Conservation (phyloP, 2,797 vertebrate genomes). For the Myotis pilosus region DNA sequence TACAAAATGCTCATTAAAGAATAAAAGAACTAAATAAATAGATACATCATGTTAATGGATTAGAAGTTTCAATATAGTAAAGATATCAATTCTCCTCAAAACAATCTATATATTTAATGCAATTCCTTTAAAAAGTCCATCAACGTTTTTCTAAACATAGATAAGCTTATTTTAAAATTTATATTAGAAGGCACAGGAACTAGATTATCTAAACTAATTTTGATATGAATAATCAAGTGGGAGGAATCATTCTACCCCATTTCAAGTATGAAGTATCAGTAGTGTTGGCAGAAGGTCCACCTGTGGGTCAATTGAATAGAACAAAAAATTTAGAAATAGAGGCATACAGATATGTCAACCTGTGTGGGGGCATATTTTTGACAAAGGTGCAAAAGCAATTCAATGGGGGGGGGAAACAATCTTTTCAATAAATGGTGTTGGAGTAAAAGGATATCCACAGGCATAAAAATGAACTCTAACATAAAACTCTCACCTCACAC, state of each 20-base stretch:
- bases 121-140: neutral
- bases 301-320: neutral
- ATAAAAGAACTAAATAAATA: neutral
- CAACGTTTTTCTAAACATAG: neutral
- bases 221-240: neutral
- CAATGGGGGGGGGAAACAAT: neutral
- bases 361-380: neutral
- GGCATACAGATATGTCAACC: neutral
- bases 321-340: neutral
- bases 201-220: neutral
- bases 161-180: neutral
- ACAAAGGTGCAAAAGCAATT: neutral
- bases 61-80: neutral
- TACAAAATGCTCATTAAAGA: neutral
- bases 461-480: neutral
- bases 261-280: neutral
- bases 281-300: neutral
- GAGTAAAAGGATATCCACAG: neutral
- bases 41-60: neutral
- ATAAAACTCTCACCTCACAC: neutral
- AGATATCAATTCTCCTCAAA: neutral
- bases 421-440: neutral
- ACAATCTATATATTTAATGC: neutral
- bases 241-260: neutral
- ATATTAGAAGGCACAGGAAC: neutral